Evolutionary conservation across 2,888 invertebrate genomes (phyloP).

Genomic region (Thymelicus sylvestris): DNA sequence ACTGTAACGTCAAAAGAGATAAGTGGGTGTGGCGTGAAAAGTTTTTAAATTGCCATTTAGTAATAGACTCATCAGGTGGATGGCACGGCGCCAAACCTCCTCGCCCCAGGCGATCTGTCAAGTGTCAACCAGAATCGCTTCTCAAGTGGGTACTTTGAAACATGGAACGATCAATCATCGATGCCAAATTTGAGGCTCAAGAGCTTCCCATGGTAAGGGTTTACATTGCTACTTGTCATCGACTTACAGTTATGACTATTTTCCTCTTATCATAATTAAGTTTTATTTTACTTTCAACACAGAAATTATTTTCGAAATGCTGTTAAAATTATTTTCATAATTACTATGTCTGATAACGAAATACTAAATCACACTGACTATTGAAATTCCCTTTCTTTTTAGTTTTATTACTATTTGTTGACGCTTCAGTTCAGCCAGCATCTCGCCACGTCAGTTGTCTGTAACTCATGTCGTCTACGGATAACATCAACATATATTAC

Average conservation of each 20-base stretch:
- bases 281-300: no score
- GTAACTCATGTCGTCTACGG: no score
- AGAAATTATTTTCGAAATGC: no score
- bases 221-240: conserved; percentile 10
- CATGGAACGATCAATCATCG: conserved; percentile 24
- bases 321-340: no score
- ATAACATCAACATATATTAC: no score
- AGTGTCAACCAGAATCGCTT: conserved; percentile 12
- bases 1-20: conserved; percentile 6
- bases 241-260: conserved; percentile 14
- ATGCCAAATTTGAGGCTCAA: conserved; percentile 17
- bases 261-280: no score
- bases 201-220: conserved; percentile 5
- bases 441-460: no score
- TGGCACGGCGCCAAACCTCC: conserved; percentile 28
- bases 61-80: conserved; percentile 35
- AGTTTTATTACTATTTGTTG: no score
- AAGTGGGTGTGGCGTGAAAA: not conserved
- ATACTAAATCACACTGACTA: no score
- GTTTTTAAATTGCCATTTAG: conserved; percentile 22
- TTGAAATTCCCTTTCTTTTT: no score
- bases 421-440: no score
- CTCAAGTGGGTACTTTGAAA: conserved; percentile 19
- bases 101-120: conserved; percentile 26
- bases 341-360: no score